These are phyloP conservation scores for Peromyscus maniculatus DNA, from an alignment of 2,113 vertebrate species.

Conservation along the genomic window DNA sequence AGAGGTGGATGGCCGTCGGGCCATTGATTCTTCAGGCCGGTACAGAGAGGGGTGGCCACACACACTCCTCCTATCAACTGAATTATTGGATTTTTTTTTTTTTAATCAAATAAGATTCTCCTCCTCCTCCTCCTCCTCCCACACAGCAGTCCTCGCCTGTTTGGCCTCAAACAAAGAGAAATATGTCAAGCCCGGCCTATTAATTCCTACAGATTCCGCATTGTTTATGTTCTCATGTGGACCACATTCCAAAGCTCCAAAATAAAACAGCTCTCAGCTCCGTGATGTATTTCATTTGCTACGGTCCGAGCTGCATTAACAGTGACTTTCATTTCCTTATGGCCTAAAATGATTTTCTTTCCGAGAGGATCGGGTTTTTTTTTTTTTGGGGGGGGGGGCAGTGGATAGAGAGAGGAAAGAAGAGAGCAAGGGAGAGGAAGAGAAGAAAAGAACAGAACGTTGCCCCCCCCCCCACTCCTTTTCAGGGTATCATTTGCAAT, in stretches of 20 bases:
- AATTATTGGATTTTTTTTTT: conserved; percentile 75
- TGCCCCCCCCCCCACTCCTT: conserved; percentile 86
- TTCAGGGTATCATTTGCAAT: conserved; percentile 99
- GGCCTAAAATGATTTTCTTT: conserved; percentile 96
- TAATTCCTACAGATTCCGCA: conserved; percentile 82
- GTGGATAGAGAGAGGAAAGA: conserved; percentile 50
- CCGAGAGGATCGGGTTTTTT: conserved; percentile 87
- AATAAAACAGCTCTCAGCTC: conserved; percentile 85
- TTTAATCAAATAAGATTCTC: conserved; percentile 77
- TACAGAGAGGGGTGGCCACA: not conserved
- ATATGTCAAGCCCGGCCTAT: conserved; percentile 81
- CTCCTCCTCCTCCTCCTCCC: conserved; percentile 30
- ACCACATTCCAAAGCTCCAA: conserved; percentile 72
- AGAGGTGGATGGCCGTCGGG: not conserved
- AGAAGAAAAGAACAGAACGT: not conserved
- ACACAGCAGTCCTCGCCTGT: conserved; percentile 60
- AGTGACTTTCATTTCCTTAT: conserved; percentile 93
- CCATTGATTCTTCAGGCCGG: conserved; percentile 71
- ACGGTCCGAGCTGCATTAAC: conserved; percentile 93
- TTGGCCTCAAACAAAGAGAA: conserved; percentile 84
- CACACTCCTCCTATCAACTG: conserved; percentile 61
- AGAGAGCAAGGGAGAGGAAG: not conserved
- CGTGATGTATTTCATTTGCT: conserved; percentile 96
- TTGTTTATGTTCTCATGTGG: conserved; percentile 83
- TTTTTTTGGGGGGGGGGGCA: not conserved